These are phyloP conservation scores for Mixornis gularis DNA, from an alignment of 2,113 vertebrate species.

Conservation along the genomic window DNA sequence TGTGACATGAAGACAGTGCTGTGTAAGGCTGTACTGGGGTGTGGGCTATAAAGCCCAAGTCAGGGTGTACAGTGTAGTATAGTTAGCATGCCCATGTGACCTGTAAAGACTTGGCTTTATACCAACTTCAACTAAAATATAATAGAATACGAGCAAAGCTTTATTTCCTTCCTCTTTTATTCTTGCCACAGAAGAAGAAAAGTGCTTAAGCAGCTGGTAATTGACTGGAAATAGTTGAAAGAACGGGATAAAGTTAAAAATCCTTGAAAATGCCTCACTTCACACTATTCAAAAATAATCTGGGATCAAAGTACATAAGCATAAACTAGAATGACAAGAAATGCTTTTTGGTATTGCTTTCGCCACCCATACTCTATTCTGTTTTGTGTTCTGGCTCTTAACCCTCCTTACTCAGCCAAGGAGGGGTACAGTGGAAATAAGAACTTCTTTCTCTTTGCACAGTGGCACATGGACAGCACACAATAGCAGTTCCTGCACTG, in stretches of 20 bases:
- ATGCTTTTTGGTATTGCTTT: background rate
- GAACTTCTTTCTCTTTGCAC: background rate
- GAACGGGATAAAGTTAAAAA: background rate
- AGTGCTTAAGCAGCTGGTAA: background rate
- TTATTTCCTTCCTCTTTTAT: background rate
- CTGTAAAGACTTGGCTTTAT: background rate
- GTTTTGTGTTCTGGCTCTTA: background rate
- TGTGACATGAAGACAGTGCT: background rate
- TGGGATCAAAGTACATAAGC: background rate
- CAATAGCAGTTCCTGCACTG: background rate
- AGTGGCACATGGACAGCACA: background rate
- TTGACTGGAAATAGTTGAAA: background rate
- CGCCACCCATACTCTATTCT: background rate
- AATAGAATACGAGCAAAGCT: background rate
- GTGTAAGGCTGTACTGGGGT: background rate
- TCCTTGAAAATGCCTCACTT: background rate
- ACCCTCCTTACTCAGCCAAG: background rate
- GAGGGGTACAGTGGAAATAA: background rate
- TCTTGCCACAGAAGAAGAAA: background rate
- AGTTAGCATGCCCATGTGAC: background rate
- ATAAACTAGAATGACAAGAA: background rate
- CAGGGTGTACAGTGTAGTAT: background rate
- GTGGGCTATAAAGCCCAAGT: background rate
- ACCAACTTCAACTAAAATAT: background rate
- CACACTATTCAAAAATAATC: background rate